A percentile compares a stretch with the other conserved stretches of the same genome.
phyloP scores from a whole-genome alignment of 37 sponge, comb jelly and placozoan species.

The Eunapius fragilis region DNA sequence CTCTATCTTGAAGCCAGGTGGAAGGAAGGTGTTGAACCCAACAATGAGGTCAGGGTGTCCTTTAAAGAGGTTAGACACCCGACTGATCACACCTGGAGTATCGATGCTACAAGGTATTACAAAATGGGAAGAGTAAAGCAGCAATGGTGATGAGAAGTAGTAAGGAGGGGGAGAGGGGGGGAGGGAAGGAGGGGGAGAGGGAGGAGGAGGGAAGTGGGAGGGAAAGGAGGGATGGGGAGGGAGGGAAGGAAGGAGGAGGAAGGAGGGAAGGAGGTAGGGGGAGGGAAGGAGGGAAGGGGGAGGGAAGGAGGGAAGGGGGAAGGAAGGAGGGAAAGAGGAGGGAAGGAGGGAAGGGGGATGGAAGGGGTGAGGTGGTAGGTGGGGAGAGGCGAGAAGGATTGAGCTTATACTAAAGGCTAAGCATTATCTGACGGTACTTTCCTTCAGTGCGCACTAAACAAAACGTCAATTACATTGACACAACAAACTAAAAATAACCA shows the following conservation, averaged over 20 bases:
- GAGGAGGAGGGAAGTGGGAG: constrained; percentile 1
- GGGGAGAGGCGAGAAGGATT: no score
- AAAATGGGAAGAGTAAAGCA: background rate
- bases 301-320: no score
- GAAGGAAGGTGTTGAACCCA: constrained; percentile 98
- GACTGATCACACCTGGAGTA: constrained; percentile 95
- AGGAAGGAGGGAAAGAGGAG: no score
- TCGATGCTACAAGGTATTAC: constrained; percentile 70
- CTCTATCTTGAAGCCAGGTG: constrained; percentile 97
- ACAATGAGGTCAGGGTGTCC: constrained; percentile 97
- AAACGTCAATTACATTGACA: no score
- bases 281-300: constrained; percentile 1
- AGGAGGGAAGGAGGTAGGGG: no score
- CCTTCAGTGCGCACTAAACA: no score
- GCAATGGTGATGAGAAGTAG: background rate
- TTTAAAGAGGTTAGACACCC: constrained; percentile 94
- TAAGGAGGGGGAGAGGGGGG: background rate
- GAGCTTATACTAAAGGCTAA: no score
- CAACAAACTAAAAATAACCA: no score
- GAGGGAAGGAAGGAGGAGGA: background rate
- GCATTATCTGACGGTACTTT: no score
- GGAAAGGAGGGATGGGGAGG: background rate
- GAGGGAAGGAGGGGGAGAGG: background rate
- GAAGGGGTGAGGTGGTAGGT: no score
- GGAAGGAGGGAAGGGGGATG: no score